These are phyloP conservation scores for Tursiops truncatus DNA, from an alignment of 2,113 vertebrate species.

Conservation along the genomic window DNA sequence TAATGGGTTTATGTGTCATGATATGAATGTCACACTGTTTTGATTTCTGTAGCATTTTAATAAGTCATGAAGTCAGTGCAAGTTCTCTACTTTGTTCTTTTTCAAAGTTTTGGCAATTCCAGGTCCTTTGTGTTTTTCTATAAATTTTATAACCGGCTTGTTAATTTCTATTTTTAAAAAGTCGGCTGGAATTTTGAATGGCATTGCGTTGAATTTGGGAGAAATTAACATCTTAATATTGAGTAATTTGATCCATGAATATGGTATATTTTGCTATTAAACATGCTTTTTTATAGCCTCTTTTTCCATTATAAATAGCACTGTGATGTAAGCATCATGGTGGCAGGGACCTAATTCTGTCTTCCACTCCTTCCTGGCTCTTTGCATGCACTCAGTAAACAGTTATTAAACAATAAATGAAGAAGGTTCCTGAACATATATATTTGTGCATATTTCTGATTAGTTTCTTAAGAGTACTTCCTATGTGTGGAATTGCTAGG, in stretches of 20 bases:
- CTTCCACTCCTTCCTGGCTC: background rate
- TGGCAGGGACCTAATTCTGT: background rate
- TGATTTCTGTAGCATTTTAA: background rate
- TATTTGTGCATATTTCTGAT: background rate
- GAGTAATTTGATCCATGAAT: background rate
- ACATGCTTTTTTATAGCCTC: background rate
- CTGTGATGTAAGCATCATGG: background rate
- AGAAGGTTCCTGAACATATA: background rate
- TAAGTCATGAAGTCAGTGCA: background rate
- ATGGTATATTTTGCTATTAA: background rate
- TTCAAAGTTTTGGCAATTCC: background rate
- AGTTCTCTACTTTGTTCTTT: background rate
- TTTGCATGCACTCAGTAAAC: background rate
- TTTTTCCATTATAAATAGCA: background rate
- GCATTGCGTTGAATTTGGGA: background rate
- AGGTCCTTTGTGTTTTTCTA: background rate
- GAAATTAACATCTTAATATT: background rate
- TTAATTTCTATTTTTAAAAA: background rate
- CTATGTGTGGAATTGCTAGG: background rate
- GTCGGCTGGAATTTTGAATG: background rate
- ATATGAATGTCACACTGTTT: background rate
- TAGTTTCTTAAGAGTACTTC: conserved; percentile 20
- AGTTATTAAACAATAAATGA: background rate
- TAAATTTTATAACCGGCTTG: background rate
- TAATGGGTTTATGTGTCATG: background rate